Evolutionary conservation across 53 echinoderm and acorn worm genomes (phyloP).

Genomic region (Zoroaster sp.): DNA sequence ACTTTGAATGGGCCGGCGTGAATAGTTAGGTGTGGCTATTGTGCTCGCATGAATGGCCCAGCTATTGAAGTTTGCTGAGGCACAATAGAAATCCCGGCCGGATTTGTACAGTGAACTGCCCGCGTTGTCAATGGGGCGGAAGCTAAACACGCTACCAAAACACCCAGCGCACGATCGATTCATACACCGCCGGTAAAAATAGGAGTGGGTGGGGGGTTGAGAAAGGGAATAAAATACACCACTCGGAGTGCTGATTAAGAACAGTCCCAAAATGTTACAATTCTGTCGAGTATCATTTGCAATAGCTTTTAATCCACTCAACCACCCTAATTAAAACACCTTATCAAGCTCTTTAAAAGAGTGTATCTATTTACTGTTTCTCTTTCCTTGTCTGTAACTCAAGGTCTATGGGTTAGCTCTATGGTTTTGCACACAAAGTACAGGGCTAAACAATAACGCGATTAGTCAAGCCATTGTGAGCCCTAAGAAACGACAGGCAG

Average conservation of each 20-base stretch:
- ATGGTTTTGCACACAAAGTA: background rate
- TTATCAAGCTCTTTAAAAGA: background rate
- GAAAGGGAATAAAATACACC: background rate
- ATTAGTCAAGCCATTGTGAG: constrained; percentile 2
- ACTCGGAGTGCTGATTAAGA: background rate
- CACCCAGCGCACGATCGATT: constrained; percentile 21
- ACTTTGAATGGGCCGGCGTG: constrained; percentile 19
- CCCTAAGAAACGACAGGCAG: constrained; percentile 13
- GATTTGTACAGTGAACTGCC: constrained; percentile 28
- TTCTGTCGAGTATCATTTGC: background rate
- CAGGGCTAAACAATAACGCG: constrained; percentile 1
- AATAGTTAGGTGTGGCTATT: constrained; percentile 60
- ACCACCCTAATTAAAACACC: background rate
- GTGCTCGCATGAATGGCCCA: background rate
- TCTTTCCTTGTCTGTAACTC: background rate
- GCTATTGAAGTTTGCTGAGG: constrained; percentile 54
- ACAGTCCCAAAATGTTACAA: background rate
- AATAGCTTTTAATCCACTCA: background rate
- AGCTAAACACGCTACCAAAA: constrained; percentile 53
- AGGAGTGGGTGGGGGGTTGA: background rate
- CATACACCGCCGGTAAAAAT: background rate
- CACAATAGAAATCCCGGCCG: constrained; percentile 36
- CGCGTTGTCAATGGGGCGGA: constrained; percentile 54
- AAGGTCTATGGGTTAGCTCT: background rate
- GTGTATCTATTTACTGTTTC: background rate